Percentiles rank a stretch among this genome's conserved stretches.
Evolutionary conservation across 2,113 vertebrate species (phyloP).

Genomic region (Aphyosemion australe): DNA sequence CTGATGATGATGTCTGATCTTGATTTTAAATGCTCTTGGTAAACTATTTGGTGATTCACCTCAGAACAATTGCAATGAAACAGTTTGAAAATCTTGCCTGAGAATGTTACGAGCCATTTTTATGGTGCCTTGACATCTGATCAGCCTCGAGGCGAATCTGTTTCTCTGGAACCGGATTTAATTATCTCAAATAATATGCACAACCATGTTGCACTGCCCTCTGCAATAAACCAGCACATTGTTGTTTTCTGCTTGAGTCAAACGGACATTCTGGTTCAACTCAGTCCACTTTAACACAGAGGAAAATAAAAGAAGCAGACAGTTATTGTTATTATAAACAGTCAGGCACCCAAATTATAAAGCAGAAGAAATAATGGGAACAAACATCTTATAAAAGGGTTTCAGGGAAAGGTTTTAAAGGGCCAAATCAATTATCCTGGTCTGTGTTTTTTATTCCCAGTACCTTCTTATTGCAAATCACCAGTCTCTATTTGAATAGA

Average conservation of each 20-base stretch:
- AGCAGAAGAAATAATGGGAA: background rate
- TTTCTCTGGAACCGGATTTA: background rate
- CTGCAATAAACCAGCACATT: background rate
- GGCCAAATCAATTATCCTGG: background rate
- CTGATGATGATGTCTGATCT: too few species aligned
- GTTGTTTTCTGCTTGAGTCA: background rate
- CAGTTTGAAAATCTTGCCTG: background rate
- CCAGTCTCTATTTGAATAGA: background rate
- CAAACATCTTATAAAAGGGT: background rate
- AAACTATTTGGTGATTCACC: background rate
- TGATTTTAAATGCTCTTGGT: too few species aligned
- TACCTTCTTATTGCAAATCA: background rate
- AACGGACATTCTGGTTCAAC: background rate
- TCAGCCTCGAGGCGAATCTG: background rate
- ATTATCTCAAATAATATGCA: background rate
- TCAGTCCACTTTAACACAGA: background rate
- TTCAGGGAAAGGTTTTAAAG: background rate
- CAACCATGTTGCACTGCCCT: background rate
- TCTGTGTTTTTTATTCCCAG: background rate
- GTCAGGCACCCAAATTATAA: background rate
- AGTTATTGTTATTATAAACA: background rate
- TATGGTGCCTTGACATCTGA: background rate
- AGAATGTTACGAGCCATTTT: background rate
- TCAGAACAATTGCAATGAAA: background rate
- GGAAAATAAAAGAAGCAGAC: background rate